Base-by-base conservation (phyloP, 64 coral and sea anemone species). In the Stichodactyla mertensii region DNA sequence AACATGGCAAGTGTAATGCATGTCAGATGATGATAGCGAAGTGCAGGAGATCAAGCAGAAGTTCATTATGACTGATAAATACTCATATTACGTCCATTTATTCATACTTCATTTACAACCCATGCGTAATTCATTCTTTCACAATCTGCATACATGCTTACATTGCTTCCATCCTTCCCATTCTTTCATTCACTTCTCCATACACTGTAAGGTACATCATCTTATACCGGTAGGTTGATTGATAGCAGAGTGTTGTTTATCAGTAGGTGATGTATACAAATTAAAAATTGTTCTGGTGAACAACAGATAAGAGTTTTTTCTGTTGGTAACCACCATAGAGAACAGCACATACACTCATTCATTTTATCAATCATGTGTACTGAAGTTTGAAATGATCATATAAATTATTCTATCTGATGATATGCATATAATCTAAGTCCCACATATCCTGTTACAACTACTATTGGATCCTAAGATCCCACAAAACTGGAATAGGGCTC, bases 21-120 rank as follows among this genome's bases (percentile, higher is more conserved):
- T 91, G 93, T 91, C 94, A 97, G 53, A 28, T 97, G 94, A 97
- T 97, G 94, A 97, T 64, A 97, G 94, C 88, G 85, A 96, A 96
- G 94, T 96, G 94, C 91, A 96, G 79, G 91, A 85, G 94, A 96
- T 56, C 60, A 80, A 91, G 86, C 70, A 28, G 45, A 87, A 14
- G 19, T 56, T 52, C 85, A 52, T 60, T 31, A 71, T 77, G 84
- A 91, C 53, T 54, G 77, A 20, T 36, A 80, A 58, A 16, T 54
- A 61, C 80, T 31, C 52, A 61, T 79, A 51, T 71, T 14, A 52
- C 77, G 10, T 36, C 62, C 64, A 84, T 70, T 55, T 67, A 89
- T 57, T 71, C 66, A 22, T 22, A 36, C 0, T 74, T 9, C 8
- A 74, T 11, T 74, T 11, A n/a, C 62, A 27, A 74, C 26, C 10